Evolutionary conservation across 1,140 invertebrate species (phyloP).

Genomic region (Cyphomyrmex costatus): DNA sequence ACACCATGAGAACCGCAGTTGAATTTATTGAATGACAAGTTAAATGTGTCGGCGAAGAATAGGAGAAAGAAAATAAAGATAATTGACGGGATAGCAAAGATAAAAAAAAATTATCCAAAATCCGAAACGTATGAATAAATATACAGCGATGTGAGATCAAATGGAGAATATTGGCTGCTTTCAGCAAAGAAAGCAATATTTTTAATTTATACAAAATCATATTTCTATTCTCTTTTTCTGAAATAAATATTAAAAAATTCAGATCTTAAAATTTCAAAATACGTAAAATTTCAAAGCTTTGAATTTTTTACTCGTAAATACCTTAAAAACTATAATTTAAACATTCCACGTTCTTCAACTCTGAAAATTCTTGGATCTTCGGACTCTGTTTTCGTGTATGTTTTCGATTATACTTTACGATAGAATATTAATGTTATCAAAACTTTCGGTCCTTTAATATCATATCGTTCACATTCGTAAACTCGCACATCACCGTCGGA

Average conservation of each 20-base stretch:
- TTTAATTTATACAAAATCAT: background rate
- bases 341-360: background rate
- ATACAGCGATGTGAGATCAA: background rate
- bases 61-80: background rate
- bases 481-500: background rate
- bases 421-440: slow-evolving; percentile 28
- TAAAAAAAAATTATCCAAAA: background rate
- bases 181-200: too few relatives aligned
- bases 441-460: slow-evolving; percentile 36
- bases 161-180: background rate
- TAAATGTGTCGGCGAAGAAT: background rate
- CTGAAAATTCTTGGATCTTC: background rate
- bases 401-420: slow-evolving; percentile 1
- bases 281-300: background rate
- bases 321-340: slow-evolving; percentile 8
- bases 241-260: too few relatives aligned
- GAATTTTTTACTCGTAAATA: background rate
- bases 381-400: background rate
- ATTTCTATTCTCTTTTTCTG: background rate
- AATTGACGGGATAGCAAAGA: slow-evolving; percentile 17
- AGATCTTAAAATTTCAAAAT: background rate
- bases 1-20: background rate
- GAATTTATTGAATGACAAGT: slow-evolving; percentile 37
- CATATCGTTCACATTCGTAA: slow-evolving; percentile 24
- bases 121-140: background rate